Conservation (phyloP, 2,888 invertebrate genomes). For the Eulithis prunata region DNA sequence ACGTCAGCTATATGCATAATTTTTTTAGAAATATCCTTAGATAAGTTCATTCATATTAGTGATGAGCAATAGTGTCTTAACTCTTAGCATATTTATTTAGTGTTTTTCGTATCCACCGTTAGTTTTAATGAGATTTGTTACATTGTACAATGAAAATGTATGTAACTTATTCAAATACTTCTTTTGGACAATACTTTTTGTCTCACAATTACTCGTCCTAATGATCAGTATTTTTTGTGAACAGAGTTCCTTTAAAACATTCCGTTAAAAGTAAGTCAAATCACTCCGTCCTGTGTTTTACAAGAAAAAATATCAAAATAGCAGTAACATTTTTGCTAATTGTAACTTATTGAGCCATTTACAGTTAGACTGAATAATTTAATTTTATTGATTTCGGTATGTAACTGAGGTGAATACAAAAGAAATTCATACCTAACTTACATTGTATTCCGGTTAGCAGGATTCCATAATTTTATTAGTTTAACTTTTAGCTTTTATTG, state of each 20-base stretch:
- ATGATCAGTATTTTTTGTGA: not conserved
- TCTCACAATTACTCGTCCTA: not conserved
- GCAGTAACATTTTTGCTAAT: conserved; percentile 7
- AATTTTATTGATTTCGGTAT: not conserved
- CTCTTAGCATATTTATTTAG: not conserved
- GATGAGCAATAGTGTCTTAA: too few species aligned
- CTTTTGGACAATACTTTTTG: not conserved
- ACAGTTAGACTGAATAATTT: conserved; percentile 33
- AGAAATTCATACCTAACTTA: not conserved
- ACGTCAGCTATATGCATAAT: too few species aligned
- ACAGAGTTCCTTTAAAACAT: not conserved
- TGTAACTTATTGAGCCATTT: conserved; percentile 38
- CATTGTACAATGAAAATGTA: not conserved
- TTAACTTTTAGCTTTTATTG: not conserved
- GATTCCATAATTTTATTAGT: not conserved
- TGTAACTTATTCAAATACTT: not conserved
- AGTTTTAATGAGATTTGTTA: not conserved
- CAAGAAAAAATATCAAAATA: not conserved
- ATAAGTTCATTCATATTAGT: too few species aligned
- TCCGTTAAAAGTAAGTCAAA: conserved; percentile 2
- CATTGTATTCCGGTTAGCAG: conserved; percentile 5
- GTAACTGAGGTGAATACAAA: conserved; percentile 1
- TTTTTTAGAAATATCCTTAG: too few species aligned
- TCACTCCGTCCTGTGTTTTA: conserved; percentile 4
- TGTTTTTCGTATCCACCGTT: not conserved